These are phyloP conservation scores for Zaprionus nigranus DNA, from an alignment of 1,140 invertebrate species.

Conservation along the genomic window DNA sequence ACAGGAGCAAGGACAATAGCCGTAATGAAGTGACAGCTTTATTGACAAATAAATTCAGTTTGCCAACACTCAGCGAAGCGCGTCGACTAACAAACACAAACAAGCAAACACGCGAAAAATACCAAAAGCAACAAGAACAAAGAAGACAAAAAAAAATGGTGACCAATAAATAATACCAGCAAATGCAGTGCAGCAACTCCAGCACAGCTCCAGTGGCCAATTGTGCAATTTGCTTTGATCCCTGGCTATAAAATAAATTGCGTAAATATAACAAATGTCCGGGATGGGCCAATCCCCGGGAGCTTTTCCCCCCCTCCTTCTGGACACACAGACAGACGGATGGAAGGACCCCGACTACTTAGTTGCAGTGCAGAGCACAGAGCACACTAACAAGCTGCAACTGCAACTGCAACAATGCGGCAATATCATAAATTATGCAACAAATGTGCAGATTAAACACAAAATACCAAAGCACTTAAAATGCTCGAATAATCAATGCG, in stretches of 20 bases:
- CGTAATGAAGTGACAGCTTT: slow-evolving; percentile 83
- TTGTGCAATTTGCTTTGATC: slow-evolving; percentile 74
- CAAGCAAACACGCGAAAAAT: slow-evolving; percentile 26
- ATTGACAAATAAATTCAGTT: slow-evolving; percentile 83
- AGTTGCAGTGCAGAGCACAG: not conserved
- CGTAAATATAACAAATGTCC: slow-evolving; percentile 69
- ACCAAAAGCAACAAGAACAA: slow-evolving; percentile 39
- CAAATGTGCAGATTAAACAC: slow-evolving; percentile 80
- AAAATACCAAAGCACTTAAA: slow-evolving; percentile 79
- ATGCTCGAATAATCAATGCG: slow-evolving; percentile 67
- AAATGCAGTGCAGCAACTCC: slow-evolving; percentile 12
- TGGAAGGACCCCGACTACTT: slow-evolving; percentile 13
- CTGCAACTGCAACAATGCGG: slow-evolving; percentile 56
- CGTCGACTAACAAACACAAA: slow-evolving; percentile 36
- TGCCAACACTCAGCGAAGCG: slow-evolving; percentile 69
- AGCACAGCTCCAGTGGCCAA: slow-evolving; percentile 44
- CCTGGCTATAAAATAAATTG: slow-evolving; percentile 75
- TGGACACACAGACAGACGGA: slow-evolving; percentile 13
- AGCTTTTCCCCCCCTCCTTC: not conserved
- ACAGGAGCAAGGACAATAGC: slow-evolving; percentile 58
- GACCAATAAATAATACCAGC: slow-evolving; percentile 28
- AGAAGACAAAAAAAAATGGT: slow-evolving; percentile 21
- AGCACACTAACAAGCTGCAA: slow-evolving; percentile 21
- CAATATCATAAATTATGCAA: slow-evolving; percentile 74
- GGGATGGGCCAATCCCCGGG: not conserved